Evolutionary conservation across 2,888 invertebrate genomes (phyloP).

Genomic region (Ichneumon xanthorius): DNA sequence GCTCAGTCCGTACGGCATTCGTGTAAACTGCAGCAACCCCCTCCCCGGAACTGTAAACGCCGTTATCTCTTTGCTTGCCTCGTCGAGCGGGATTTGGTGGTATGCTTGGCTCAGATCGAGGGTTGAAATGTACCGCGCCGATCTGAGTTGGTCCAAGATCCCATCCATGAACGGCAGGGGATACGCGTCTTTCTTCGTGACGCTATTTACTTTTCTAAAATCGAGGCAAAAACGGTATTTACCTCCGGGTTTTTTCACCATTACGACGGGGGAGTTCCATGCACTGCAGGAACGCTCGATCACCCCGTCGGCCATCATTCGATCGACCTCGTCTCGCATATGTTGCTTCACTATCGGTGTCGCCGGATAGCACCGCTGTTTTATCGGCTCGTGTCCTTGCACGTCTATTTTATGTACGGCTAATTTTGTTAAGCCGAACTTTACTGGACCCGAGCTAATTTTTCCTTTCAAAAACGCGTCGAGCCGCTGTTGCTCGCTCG

Average conservation of each 20-base stretch:
- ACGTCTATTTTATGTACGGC: constrained; percentile 39
- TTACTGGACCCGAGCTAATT: neutral
- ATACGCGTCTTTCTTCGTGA: constrained; percentile 76
- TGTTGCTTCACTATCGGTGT: constrained; percentile 52
- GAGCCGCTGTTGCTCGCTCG: neutral
- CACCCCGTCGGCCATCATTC: constrained; percentile 75
- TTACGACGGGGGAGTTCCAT: constrained; percentile 75
- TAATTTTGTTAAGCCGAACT: neutral
- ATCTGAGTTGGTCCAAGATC: constrained; percentile 74
- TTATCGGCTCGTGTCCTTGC: constrained; percentile 51
- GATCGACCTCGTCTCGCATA: constrained; percentile 72
- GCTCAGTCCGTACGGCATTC: no score
- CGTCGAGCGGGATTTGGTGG: constrained; percentile 71
- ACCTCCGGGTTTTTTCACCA: constrained; percentile 73
- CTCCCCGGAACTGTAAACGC: constrained; percentile 76
- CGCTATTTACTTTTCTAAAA: constrained; percentile 75
- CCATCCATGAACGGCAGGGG: constrained; percentile 74
- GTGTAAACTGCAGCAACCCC: no score
- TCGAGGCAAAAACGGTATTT: constrained; percentile 76
- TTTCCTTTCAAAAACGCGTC: neutral
- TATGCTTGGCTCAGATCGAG: constrained; percentile 77
- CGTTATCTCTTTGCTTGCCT: constrained; percentile 70
- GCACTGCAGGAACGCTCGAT: constrained; percentile 75
- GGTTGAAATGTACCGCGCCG: constrained; percentile 75
- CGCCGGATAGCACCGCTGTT: constrained; percentile 61